Evolutionary conservation across 2,888 invertebrate species (phyloP).

Genomic region (Galeopsomyia nigrocyanea): DNA sequence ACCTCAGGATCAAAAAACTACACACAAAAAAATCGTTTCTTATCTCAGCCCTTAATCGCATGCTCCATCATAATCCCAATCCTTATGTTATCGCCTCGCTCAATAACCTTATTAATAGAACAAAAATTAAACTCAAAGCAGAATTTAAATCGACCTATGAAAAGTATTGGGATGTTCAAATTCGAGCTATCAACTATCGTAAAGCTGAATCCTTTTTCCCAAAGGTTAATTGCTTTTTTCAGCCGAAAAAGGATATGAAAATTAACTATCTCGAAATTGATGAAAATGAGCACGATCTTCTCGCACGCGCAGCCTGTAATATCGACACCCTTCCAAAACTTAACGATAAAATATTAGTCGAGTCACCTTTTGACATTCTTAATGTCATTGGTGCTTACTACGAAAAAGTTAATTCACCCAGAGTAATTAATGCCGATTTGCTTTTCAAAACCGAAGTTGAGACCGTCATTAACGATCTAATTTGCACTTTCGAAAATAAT

Average conservation of each 20-base stretch:
- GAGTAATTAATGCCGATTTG: slow-evolving; percentile 17
- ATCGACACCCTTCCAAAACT: neutral
- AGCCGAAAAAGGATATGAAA: neutral
- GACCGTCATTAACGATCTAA: neutral
- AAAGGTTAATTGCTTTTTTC: slow-evolving; percentile 20
- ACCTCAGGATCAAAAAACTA: neutral
- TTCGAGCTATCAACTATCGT: neutral
- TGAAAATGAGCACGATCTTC: neutral
- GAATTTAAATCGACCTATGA: slow-evolving; percentile 12
- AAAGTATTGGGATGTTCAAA: slow-evolving; percentile 13
- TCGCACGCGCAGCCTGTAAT: neutral
- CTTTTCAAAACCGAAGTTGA: neutral
- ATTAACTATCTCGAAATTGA: neutral
- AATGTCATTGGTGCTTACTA: slow-evolving; percentile 24
- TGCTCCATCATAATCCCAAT: neutral
- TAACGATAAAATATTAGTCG: neutral
- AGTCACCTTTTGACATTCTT: neutral
- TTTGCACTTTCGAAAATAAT: neutral
- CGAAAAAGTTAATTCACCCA: slow-evolving; percentile 40
- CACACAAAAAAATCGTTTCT: slow-evolving; percentile 8
- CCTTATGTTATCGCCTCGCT: neutral
- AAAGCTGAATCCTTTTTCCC: slow-evolving; percentile 14
- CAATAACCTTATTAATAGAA: neutral
- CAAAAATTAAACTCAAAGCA: neutral
- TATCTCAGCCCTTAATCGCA: neutral